A percentile compares a stretch with the other conserved stretches of the same genome.
Evolutionary conservation across 2,888 invertebrate species (phyloP).

Genomic region (Xestia xanthographa): DNA sequence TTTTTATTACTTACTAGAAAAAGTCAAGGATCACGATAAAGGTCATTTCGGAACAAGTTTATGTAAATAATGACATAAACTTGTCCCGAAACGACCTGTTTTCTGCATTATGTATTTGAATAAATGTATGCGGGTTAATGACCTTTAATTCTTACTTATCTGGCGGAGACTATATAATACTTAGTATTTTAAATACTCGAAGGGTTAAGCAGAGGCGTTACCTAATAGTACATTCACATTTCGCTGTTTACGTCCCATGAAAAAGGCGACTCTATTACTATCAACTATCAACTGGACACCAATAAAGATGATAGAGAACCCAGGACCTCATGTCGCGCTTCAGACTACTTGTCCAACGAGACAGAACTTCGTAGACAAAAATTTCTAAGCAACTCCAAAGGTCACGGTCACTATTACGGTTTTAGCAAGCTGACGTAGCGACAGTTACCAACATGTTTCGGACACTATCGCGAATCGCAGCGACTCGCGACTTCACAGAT

Average conservation of each 20-base stretch:
- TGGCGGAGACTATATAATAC: too few relatives aligned
- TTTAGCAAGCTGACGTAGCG: not conserved
- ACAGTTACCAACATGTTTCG: too few relatives aligned
- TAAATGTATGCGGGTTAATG: too few relatives aligned
- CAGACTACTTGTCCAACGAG: not conserved
- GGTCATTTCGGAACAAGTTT: too few relatives aligned
- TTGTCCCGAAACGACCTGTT: too few relatives aligned
- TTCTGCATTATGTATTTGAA: too few relatives aligned
- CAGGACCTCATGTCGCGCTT: not conserved
- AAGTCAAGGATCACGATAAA: too few relatives aligned
- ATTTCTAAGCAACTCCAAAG: not conserved
- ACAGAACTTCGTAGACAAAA: not conserved
- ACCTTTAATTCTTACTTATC: too few relatives aligned
- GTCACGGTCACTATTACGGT: not conserved
- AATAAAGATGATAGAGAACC: not conserved
- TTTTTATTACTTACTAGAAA: too few relatives aligned
- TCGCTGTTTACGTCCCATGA: not conserved
- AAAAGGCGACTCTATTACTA: not conserved
- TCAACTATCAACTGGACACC: not conserved
- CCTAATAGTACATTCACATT: not conserved
- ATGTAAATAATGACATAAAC: too few relatives aligned
- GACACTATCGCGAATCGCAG: not conserved
- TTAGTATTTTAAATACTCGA: not conserved
- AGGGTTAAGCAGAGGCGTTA: not conserved
- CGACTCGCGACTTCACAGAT: conserved; percentile 7